Conservation (phyloP, 2,888 invertebrate species). For the Pardosa pseudoannulata region DNA sequence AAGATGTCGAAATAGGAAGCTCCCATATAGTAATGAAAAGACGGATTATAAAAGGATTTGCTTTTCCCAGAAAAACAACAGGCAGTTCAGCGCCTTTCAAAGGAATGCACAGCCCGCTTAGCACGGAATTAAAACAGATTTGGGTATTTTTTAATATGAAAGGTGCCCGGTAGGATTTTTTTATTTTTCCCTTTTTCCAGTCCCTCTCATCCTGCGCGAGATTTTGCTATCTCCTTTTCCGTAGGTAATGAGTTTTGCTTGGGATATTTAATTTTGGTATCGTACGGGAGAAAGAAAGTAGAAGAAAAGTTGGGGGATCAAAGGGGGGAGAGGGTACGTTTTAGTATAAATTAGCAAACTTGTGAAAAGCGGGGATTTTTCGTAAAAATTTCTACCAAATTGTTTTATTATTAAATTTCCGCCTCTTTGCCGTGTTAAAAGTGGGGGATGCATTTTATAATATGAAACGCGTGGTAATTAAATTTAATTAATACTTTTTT, state of each 20-base stretch:
- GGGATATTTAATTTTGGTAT: not conserved
- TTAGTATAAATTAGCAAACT: constrained; percentile 17
- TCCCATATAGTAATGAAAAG: constrained; percentile 8
- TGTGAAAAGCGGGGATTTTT: not conserved
- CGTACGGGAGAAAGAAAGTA: not conserved
- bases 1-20: constrained; percentile 13
- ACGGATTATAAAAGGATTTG: constrained; percentile 15
- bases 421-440: too few relatives aligned
- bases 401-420: too few relatives aligned
- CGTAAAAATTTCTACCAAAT: too few relatives aligned
- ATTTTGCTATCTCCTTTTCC: constrained; percentile 1
- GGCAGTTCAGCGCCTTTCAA: not conserved
- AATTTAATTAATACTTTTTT: too few relatives aligned
- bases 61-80: constrained; percentile 9
- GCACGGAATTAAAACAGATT: constrained; percentile 15
- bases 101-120: constrained; percentile 15
- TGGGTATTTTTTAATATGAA: constrained; percentile 19
- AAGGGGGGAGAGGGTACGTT: too few relatives aligned
- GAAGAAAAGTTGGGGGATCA: too few relatives aligned
- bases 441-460: too few relatives aligned
- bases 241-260: constrained; percentile 11
- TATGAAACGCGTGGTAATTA: too few relatives aligned
- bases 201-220: not conserved
- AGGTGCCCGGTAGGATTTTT: too few relatives aligned
- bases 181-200: not conserved